Evolutionary conservation across 53 echinoderm and acorn worm genomes (phyloP).

Genomic region (Zoroaster sp.): DNA sequence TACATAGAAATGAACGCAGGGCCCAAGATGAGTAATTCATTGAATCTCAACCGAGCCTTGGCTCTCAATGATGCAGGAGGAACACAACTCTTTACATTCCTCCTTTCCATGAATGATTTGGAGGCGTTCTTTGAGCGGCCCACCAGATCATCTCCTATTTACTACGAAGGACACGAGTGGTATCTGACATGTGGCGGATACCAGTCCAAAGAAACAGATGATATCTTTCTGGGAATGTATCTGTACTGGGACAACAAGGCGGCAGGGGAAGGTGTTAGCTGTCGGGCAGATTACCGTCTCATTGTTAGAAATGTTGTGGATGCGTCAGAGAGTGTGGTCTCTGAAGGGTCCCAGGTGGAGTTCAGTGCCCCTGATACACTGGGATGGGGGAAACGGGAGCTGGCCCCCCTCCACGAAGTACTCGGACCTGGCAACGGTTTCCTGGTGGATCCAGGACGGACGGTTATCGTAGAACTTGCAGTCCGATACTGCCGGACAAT

Average conservation of each 20-base stretch:
- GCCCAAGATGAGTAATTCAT: constrained; percentile 63
- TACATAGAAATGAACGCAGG: neutral
- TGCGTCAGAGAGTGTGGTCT: constrained; percentile 88
- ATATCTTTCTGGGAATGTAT: constrained; percentile 77
- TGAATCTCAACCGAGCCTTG: constrained; percentile 82
- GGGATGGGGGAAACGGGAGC: constrained; percentile 96
- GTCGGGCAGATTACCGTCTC: constrained; percentile 88
- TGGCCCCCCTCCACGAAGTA: constrained; percentile 82
- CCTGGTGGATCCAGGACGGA: constrained; percentile 81
- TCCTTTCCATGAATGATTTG: constrained; percentile 74
- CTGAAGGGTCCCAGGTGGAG: constrained; percentile 88
- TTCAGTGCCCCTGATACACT: constrained; percentile 88
- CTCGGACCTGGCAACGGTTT: constrained; percentile 82
- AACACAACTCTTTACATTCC: constrained; percentile 91
- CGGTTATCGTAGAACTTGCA: constrained; percentile 91
- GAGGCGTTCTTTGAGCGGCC: constrained; percentile 78
- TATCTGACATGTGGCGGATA: constrained; percentile 86
- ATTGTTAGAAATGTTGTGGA: constrained; percentile 88
- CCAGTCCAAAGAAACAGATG: constrained; percentile 67
- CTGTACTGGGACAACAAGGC: constrained; percentile 83
- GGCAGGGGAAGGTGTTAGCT: constrained; percentile 79
- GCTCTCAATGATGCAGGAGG: constrained; percentile 92
- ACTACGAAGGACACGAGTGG: constrained; percentile 97
- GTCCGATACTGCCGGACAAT: constrained; percentile 86
- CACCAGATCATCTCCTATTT: constrained; percentile 74